phyloP scores from a whole-genome alignment of 1,140 invertebrate genomes.

The Polyergus mexicanus region DNA sequence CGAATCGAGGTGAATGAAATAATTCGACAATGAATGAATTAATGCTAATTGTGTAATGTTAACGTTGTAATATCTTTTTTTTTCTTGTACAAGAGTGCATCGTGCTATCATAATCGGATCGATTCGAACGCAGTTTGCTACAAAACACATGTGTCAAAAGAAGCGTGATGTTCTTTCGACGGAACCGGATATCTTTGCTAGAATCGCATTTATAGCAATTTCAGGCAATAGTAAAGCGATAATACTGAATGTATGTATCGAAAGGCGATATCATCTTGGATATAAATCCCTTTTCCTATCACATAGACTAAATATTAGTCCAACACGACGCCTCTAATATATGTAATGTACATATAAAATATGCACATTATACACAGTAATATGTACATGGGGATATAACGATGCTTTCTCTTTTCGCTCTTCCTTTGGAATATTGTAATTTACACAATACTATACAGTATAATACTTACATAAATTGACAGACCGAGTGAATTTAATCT shows the following conservation, averaged over 20 bases:
- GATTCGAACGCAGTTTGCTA: constrained; percentile 33
- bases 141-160: constrained; percentile 1
- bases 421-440: constrained; percentile 21
- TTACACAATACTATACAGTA: constrained; percentile 55
- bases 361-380: constrained; percentile 46
- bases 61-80: not conserved
- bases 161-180: constrained; percentile 5
- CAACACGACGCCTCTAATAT: constrained; percentile 49
- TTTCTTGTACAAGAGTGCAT: not conserved
- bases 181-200: constrained; percentile 9
- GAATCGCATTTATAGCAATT: not conserved
- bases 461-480: constrained; percentile 1
- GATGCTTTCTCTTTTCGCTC: not conserved
- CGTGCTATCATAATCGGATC: constrained; percentile 38
- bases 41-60: not conserved
- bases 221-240: constrained; percentile 38
- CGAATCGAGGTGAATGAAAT: not conserved
- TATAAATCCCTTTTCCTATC: constrained; percentile 47
- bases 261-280: constrained; percentile 56
- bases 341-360: constrained; percentile 17
- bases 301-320: constrained; percentile 80
- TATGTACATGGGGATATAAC: constrained; percentile 55
- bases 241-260: constrained; percentile 59
- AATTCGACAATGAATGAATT: constrained; percentile 18
- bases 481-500: constrained; percentile 21